phyloP scores from a whole-genome alignment of 2,113 vertebrate genomes.

The Vombatus ursinus region DNA sequence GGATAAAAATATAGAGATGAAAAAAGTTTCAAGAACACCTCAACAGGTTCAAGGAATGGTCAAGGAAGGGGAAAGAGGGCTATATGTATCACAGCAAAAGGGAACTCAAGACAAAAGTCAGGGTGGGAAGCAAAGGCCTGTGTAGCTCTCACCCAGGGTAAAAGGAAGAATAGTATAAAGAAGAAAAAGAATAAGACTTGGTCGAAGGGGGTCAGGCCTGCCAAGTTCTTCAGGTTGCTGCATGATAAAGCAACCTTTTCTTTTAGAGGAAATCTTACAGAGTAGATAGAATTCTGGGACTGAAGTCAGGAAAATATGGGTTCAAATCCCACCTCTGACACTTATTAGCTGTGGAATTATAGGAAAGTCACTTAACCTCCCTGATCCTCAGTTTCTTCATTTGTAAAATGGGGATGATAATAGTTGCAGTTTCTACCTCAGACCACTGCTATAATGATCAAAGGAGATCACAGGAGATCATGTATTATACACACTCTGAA shows the following conservation, averaged over 20 bases:
- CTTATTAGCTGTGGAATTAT: not conserved
- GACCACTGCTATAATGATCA: not conserved
- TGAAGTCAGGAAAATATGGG: not conserved
- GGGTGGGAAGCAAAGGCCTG: not conserved
- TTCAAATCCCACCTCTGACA: not conserved
- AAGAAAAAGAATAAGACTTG: not conserved
- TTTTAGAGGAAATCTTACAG: not conserved
- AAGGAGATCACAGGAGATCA: not conserved
- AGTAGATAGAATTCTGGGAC: not conserved
- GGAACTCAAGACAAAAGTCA: not conserved
- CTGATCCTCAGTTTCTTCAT: not conserved
- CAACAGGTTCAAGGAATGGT: rapidly evolving
- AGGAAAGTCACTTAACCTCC: not conserved
- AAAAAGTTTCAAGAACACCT: not conserved
- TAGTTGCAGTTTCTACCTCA: not conserved
- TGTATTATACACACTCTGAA: not conserved
- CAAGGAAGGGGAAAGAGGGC: not conserved
- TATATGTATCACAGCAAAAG: not conserved
- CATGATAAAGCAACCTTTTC: not conserved
- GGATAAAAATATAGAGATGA: not conserved
- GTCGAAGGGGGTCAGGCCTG: not conserved
- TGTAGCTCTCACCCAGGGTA: not conserved
- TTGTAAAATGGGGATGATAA: not conserved
- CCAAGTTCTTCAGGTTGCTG: not conserved
- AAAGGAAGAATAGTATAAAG: not conserved